Base-by-base conservation (phyloP, 2,797 vertebrate species). In the Sebastes baramenuke region DNA sequence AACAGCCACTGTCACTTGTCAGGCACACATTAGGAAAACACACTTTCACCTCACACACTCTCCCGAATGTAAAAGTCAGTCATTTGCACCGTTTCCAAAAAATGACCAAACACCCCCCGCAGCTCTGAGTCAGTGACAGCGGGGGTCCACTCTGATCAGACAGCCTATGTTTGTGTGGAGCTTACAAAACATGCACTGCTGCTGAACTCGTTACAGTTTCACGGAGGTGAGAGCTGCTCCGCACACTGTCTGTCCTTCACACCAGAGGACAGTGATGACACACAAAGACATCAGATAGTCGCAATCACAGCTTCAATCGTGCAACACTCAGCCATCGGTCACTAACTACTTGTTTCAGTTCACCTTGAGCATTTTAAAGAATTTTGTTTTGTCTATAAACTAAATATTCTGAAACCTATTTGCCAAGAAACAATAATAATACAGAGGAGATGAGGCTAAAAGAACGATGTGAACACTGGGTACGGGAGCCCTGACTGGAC, bases 231-330 rank as follows among this genome's bases (percentile, higher is more conserved):
- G 32, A 61, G 42, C 30, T 24, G 67, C 32, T 56, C 1, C 6
- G 27, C 78, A 59, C 27, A 54, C 55, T 1, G 30, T 18, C 20
- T 27, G 79, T 76, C 75, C 79, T 79, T 81, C 81, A 60, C 27
- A 70, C 67, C 36, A 27, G 34, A 73, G 67, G 75, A 72, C 72
- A 5, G 14, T 0, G 7, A 27, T 10, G 30, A 72, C 60, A 70
- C 66, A 68, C 30, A 61, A 14, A 79, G 14, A 68, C 62, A 62
- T 9, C 29, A 58, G 22, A 30, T 20, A 4, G 36, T 14, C 13
- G 4, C 1, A 32, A 34, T 27, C 46, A 18, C 69, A 77, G 52
- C 54, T 60, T 30, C 29, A 60, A 3, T n/a, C 6, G 46, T 10
- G 29, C 42, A 46, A 32, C 73, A 56, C 70, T 27, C 65, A 65